phyloP scores from a whole-genome alignment of 2,797 vertebrate species.

The Tamandua tetradactyla region DNA sequence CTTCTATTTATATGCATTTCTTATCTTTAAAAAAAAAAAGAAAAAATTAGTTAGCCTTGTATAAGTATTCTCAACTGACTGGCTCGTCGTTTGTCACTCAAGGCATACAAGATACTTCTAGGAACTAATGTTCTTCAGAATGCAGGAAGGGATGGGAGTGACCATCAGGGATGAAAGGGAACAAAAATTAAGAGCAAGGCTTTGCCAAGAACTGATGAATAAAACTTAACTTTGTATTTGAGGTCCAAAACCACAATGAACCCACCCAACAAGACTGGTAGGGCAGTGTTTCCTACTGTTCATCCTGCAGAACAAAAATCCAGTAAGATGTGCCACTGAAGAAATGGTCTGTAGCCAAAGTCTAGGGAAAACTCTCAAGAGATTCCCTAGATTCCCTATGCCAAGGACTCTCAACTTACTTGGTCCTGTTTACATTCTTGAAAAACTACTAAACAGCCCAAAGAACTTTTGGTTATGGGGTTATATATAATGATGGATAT shows the following conservation, averaged over 20 bases:
- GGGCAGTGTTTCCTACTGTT: background rate
- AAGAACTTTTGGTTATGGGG: background rate
- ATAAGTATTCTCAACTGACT: background rate
- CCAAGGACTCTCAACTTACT: background rate
- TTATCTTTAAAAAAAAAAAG: background rate
- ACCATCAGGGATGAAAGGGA: background rate
- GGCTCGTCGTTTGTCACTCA: background rate
- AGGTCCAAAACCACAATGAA: background rate
- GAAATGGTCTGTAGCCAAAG: background rate
- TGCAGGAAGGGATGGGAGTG: background rate
- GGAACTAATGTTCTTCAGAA: background rate
- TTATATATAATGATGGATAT: background rate
- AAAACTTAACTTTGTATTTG: background rate
- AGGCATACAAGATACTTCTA: background rate
- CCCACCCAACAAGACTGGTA: rapidly evolving
- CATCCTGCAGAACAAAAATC: background rate
- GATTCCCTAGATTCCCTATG: no score
- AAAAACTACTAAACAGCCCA: background rate
- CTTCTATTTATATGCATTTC: background rate
- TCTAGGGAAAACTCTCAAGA: background rate
- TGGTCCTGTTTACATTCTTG: background rate
- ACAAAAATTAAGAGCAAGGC: background rate
- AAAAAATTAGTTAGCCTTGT: background rate
- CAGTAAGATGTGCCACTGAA: background rate
- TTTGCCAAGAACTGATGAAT: background rate